These are phyloP conservation scores for Oxytorus armatus DNA, from an alignment of 2,888 invertebrate genomes.

Conservation along the genomic window DNA sequence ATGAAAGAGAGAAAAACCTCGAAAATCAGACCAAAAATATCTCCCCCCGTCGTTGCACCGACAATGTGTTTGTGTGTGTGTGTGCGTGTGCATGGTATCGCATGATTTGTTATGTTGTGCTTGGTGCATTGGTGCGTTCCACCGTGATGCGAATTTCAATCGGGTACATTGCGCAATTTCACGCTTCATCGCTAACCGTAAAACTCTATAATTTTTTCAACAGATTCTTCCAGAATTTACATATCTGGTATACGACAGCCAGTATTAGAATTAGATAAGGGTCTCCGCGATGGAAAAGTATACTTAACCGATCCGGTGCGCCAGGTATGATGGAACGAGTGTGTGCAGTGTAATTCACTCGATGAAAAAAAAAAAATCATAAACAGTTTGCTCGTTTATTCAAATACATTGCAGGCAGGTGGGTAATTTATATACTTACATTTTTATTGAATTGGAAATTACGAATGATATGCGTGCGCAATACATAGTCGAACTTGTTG, in stretches of 20 bases:
- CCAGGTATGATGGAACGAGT: too few relatives aligned
- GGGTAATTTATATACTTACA: not conserved
- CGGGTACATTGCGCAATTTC: constrained; percentile 45
- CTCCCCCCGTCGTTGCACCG: constrained; percentile 28
- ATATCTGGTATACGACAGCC: constrained; percentile 5
- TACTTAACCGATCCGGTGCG: not conserved
- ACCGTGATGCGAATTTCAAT: constrained; percentile 52
- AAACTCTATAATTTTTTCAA: constrained; percentile 41
- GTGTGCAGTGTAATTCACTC: not conserved
- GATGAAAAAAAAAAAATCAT: constrained; percentile 12
- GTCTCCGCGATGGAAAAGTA: not conserved
- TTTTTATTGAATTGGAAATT: constrained; percentile 29
- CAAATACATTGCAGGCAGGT: not conserved
- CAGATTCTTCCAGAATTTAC: constrained; percentile 30
- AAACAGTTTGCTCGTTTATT: constrained; percentile 13
- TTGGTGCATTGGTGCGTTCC: not conserved
- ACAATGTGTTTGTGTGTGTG: not conserved
- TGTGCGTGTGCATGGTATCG: not conserved
- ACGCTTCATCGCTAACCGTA: constrained; percentile 40
- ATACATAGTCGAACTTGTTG: too few relatives aligned
- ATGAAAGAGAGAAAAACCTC: constrained; percentile 4
- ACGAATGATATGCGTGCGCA: not conserved
- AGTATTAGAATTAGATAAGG: constrained; percentile 4
- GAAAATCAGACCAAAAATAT: constrained; percentile 20
- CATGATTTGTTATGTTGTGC: not conserved